Evolutionary conservation across 2,113 vertebrate genomes (phyloP).

Genomic region (Otocyon megalotis): DNA sequence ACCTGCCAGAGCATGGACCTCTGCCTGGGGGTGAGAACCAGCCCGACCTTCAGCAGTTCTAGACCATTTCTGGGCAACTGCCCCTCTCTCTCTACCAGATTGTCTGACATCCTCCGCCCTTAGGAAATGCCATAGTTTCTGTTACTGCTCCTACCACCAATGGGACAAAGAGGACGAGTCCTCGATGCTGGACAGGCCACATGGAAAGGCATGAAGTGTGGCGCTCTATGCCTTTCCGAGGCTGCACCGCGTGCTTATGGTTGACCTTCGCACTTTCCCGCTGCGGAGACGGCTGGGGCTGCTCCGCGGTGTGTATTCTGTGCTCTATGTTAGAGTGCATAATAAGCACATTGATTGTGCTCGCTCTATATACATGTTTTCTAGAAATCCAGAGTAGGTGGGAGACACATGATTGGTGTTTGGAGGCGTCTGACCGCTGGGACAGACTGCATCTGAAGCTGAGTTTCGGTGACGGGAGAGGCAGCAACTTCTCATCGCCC

Average conservation of each 20-base stretch:
- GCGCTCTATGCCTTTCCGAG: constrained; percentile 66
- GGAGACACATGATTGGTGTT: constrained; percentile 63
- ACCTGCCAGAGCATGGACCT: constrained; percentile 38
- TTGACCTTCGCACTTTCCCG: constrained; percentile 79
- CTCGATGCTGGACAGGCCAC: constrained; percentile 50
- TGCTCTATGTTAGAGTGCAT: constrained; percentile 99
- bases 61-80: constrained; percentile 67
- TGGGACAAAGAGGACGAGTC: background rate
- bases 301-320: constrained; percentile 87
- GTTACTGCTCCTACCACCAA: constrained; percentile 8
- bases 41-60: constrained; percentile 70
- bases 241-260: constrained; percentile 66
- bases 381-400: constrained; percentile 72
- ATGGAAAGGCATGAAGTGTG: background rate
- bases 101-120: background rate
- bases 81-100: background rate
- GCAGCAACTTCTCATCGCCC: background rate
- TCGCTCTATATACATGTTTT: constrained; percentile 85
- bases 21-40: constrained; percentile 40
- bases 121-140: constrained; percentile 70
- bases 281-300: constrained; percentile 84
- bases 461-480: constrained; percentile 5
- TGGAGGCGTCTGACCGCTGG: constrained; percentile 71
- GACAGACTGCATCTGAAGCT: constrained; percentile 59
- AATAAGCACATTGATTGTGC: constrained; percentile 94